Conservation (phyloP, 2,113 vertebrate genomes). For the Sialia sialis region DNA sequence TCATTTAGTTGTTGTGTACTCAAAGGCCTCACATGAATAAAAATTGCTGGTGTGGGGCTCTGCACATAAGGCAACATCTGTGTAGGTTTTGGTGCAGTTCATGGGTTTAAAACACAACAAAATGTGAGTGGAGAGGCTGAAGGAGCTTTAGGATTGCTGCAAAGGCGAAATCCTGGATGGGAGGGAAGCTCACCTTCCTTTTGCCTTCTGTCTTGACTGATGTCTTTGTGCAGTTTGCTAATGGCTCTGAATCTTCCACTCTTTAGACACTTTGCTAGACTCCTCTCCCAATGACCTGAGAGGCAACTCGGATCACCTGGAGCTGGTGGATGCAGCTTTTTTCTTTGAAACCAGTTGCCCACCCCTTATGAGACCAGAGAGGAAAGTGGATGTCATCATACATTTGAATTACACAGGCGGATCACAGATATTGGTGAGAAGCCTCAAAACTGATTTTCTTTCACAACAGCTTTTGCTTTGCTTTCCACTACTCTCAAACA, state of each 20-base stretch:
- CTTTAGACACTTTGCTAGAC: slow-evolving; percentile 73
- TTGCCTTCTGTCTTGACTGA: neutral
- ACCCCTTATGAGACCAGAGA: slow-evolving; percentile 71
- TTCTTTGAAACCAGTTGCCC: slow-evolving; percentile 79
- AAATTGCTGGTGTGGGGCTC: neutral
- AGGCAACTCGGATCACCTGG: slow-evolving; percentile 59
- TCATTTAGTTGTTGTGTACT: accelerated
- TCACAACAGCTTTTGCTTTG: neutral
- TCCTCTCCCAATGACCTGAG: slow-evolving; percentile 75
- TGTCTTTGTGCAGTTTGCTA: neutral
- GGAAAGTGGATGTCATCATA: slow-evolving; percentile 76
- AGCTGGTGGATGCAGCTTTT: slow-evolving; percentile 77
- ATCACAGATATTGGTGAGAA: slow-evolving; percentile 73
- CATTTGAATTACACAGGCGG: slow-evolving; percentile 77
- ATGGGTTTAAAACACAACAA: neutral
- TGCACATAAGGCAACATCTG: neutral
- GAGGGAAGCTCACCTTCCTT: neutral
- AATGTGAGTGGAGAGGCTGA: neutral
- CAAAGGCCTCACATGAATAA: neutral
- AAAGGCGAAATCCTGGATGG: neutral
- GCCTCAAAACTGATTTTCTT: neutral
- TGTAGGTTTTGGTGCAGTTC: neutral
- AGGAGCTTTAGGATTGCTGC: neutral
- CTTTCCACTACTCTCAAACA: neutral
- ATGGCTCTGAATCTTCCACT: neutral